These are phyloP conservation scores for Paracentrotus lividus DNA, from an alignment of 53 echinoderm and acorn worm species.

Conservation along the genomic window DNA sequence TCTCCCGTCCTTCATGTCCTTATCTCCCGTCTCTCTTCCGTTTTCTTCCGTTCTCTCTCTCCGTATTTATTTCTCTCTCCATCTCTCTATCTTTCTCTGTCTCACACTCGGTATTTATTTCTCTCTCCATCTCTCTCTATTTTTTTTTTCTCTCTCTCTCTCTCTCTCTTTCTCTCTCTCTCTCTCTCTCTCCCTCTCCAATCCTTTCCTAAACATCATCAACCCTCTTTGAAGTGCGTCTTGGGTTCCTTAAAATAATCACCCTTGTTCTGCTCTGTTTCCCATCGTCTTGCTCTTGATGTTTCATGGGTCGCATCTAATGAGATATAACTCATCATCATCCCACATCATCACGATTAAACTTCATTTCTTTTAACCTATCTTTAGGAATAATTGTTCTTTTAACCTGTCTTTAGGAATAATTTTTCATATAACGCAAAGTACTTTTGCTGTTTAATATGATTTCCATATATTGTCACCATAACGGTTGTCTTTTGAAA, in stretches of 20 bases:
- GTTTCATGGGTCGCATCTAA: neutral
- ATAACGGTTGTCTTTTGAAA: no score
- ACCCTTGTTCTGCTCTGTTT: constrained; percentile 34
- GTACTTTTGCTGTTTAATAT: neutral
- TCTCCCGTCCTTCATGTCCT: neutral
- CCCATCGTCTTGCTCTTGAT: constrained; percentile 19
- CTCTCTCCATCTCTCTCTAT: neutral
- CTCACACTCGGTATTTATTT: no score
- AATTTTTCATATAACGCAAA: neutral
- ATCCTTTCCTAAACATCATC: no score
- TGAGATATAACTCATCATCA: constrained; percentile 41
- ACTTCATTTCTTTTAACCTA: neutral
- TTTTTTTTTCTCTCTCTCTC: neutral
- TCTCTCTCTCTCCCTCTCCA: neutral
- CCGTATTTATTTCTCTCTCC: neutral
- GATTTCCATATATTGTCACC: no score
- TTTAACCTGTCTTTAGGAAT: neutral
- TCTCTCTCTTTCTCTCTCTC: neutral
- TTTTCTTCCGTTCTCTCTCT: neutral
- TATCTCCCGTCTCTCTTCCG: neutral
- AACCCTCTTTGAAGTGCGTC: neutral
- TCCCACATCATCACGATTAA: constrained; percentile 24
- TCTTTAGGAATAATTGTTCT: neutral
- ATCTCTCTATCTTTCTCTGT: neutral
- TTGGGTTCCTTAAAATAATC: constrained; percentile 21